These are phyloP conservation scores for Dioctria rufipes DNA, from an alignment of 2,888 invertebrate genomes.

Conservation along the genomic window DNA sequence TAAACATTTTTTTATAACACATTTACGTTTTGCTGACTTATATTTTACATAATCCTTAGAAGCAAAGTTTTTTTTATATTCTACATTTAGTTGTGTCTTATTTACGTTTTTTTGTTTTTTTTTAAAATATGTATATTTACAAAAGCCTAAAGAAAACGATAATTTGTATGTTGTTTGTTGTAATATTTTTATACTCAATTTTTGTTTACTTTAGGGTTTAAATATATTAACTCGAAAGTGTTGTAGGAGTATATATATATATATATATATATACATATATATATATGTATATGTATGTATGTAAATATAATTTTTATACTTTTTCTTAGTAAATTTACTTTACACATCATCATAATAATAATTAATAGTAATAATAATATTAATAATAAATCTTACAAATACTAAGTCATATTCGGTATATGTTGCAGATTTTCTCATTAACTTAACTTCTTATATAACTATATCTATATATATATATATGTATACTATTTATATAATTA, in stretches of 20 bases:
- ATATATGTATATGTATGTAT: neutral
- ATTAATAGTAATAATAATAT: too few species aligned
- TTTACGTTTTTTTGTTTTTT: neutral
- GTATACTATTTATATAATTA: neutral
- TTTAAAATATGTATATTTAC: slow-evolving; percentile 43
- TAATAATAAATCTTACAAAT: slow-evolving; percentile 20
- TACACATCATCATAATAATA: slow-evolving; percentile 27
- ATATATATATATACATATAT: too few species aligned
- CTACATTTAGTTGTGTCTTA: slow-evolving; percentile 47
- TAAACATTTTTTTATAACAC: slow-evolving; percentile 44
- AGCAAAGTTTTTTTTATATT: slow-evolving; percentile 28
- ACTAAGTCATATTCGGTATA: slow-evolving; percentile 46
- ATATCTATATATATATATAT: neutral
- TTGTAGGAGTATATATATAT: slow-evolving; percentile 34
- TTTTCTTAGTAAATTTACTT: slow-evolving; percentile 37
- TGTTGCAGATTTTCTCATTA: slow-evolving; percentile 23
- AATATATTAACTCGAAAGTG: slow-evolving; percentile 50
- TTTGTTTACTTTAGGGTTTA: slow-evolving; percentile 37
- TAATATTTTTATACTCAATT: slow-evolving; percentile 35
- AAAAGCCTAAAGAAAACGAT: slow-evolving; percentile 50
- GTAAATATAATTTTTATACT: slow-evolving; percentile 54
- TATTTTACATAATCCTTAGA: slow-evolving; percentile 43
- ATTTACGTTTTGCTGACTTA: slow-evolving; percentile 49
- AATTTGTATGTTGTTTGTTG: slow-evolving; percentile 29
- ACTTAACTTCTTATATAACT: neutral